Percentiles rank a stretch among this genome's conserved stretches.
Evolutionary conservation across 2,888 invertebrate genomes (phyloP).

Genomic region (Cephonodes hylas): DNA sequence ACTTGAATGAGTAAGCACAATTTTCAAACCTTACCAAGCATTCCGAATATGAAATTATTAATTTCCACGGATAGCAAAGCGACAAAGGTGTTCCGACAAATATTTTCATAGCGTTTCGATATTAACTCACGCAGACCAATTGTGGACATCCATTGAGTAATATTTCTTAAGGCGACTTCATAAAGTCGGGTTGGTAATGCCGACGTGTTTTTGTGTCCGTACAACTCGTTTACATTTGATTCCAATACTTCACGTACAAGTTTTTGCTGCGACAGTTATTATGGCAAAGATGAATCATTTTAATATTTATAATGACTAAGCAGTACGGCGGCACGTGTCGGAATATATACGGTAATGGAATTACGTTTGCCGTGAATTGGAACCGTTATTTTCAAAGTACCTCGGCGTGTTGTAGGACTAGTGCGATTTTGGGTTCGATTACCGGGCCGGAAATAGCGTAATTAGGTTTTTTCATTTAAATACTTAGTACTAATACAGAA

Average conservation of each 20-base stretch:
- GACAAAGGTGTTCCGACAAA: no score
- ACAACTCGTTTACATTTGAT: conserved; percentile 1
- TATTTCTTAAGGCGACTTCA: conserved; percentile 7
- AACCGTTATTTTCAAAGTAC: no score
- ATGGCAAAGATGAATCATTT: not conserved
- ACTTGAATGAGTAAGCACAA: no score
- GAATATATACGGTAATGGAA: not conserved
- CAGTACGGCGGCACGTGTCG: not conserved
- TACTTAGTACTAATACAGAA: no score
- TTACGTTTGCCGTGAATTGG: no score
- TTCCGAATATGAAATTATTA: not conserved
- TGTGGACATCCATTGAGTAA: conserved; percentile 1
- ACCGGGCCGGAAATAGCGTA: no score
- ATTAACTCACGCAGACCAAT: conserved; percentile 13
- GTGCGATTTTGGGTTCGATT: no score
- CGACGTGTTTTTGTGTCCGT: not conserved
- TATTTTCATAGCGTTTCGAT: not conserved
- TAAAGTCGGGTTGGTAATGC: not conserved
- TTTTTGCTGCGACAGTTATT: conserved; percentile 2
- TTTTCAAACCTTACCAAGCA: no score
- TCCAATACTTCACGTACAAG: not conserved
- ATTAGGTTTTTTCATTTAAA: no score
- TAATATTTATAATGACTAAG: conserved; percentile 8
- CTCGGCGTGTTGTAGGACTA: no score
- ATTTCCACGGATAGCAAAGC: no score